phyloP scores from a whole-genome alignment of 1,140 invertebrate genomes.

The Penaeus chinensis region DNA sequence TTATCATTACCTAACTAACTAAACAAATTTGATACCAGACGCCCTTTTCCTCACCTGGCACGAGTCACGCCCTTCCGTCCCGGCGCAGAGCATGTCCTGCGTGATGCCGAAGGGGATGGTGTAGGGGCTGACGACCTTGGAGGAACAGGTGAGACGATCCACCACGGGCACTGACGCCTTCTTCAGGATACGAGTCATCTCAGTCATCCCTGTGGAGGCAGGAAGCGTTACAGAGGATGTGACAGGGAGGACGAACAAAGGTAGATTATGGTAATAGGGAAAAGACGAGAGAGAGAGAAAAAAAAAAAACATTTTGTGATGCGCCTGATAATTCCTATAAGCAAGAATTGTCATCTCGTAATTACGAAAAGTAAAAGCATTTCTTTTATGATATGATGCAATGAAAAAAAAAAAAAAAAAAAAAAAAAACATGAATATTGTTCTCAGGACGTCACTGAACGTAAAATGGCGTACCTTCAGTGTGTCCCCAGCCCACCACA shows the following conservation, averaged over 20 bases:
- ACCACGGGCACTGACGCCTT: constrained; percentile 14
- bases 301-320: too few species aligned
- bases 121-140: not conserved
- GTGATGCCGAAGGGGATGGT: not conserved
- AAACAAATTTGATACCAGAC: not conserved
- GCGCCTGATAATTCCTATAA: too few species aligned
- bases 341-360: too few species aligned
- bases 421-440: not conserved
- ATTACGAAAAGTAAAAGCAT: too few species aligned
- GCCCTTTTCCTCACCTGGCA: not conserved
- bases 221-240: not conserved
- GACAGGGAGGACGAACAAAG: not conserved
- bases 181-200: not conserved
- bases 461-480: not conserved
- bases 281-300: too few species aligned
- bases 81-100: not conserved
- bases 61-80: not conserved
- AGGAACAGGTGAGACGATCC: not conserved
- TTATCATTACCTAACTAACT: not conserved
- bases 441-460: not conserved
- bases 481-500: constrained; percentile 25
- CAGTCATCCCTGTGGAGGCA: not conserved
- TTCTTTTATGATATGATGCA: too few species aligned
- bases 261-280: too few species aligned
- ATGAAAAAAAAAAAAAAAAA: not conserved